Evolutionary conservation across 2,113 vertebrate genomes (phyloP), one percentile per base, ranked within the genome.

Genomic region (Amia ocellicauda): DNA sequence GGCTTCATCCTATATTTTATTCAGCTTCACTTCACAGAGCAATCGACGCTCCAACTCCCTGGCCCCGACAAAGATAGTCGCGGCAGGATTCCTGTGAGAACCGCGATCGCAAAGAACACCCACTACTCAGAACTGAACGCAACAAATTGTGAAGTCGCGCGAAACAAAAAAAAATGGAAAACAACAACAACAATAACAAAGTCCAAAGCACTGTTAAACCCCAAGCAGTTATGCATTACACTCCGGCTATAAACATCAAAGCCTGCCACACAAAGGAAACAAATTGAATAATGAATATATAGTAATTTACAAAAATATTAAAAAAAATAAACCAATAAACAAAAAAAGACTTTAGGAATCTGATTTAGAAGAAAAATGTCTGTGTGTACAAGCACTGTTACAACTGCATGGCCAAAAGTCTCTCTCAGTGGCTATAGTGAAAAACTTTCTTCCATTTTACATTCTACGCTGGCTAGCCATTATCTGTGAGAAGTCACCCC

Each of bases 1-100:
- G 80, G 78, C 81, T 82, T 83, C 63, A 73, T 82, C 74, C 78
- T 79, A 8, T 41, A 56, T 66, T 29, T 36, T 11, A 26, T 42
- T 55, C 42, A 24, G 41, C 20, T 26, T 29, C 43, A 62, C 28
- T 52, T 62, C 49, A 24, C n/a, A 52, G 60, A 52, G 47, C 36
- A 49, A 62, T 29, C 31, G 14, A 26, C 26, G 52, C 52, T 50
- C 13, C n/a, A n/a, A 16, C 60, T 22, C 52, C 52, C 31, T 11
- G 5, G 31, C 11, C 29, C 47, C n/a, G 17, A 36, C 11, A 11
- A 7, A 36, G 31, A 36, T 11, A 36, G 11, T 36, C 31, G 11
- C 31, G 19, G 27, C 14, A 4, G 27, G 29, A 10, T 51, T 53
- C 47, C 60, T 53, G 49, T 47, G 31, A 31, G n/a, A 52, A 36